Base-by-base conservation (phyloP, 2,113 vertebrate genomes). In the Parotia lawesii region DNA sequence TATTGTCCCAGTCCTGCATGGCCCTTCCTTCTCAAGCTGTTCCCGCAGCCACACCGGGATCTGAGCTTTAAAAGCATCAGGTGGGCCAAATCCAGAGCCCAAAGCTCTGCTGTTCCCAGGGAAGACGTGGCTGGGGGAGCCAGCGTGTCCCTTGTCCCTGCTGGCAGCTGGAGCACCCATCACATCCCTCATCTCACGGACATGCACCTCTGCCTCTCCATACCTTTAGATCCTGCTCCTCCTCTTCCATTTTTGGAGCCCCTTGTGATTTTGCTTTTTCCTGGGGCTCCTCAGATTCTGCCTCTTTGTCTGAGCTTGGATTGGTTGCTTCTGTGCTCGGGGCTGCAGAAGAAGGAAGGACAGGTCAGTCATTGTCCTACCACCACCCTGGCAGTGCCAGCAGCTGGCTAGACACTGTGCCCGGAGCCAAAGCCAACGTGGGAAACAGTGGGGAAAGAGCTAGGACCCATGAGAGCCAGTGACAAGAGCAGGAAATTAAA, bases 151-250 rank as follows among this genome's bases (percentile, higher is more conserved):
- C 48, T 42, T 76, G 25, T 20, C 81, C 56, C 48, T 42, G 48
- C 20, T 20, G 40, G 42, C 42, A 48, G 56, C 48, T 54, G 5
- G 5, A 87, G 65, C 3, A 3, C 60, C 74, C 57, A 33, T 42
- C 29, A 31, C 10, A 4, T 87, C 65, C 83, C 82, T 37, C 5
- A 29, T 38, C 61, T 56, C 80, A 53, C 5, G 0, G 5, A 37
- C 81, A 35, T 15, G 0, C 20, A 19, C 15, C 15, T 44, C 78
- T 10, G 6, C 18, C 1, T 16, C 40, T 28, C 86, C 85, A 3
- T 97, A 99, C 99, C 98, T 99, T 99, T 61, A 99, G 97, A 92
- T 99, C 99, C 51, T 98, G 98, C 77, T 99, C 98, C n/a, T 97
- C 97, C 81, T 98, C 97, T 75, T 98, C 98, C 38, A 97, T 91